A percentile compares a stretch with the other conserved stretches of the same genome.
Evolutionary conservation across 2,113 vertebrate genomes (phyloP).

Genomic region (Zosterops pallidus): DNA sequence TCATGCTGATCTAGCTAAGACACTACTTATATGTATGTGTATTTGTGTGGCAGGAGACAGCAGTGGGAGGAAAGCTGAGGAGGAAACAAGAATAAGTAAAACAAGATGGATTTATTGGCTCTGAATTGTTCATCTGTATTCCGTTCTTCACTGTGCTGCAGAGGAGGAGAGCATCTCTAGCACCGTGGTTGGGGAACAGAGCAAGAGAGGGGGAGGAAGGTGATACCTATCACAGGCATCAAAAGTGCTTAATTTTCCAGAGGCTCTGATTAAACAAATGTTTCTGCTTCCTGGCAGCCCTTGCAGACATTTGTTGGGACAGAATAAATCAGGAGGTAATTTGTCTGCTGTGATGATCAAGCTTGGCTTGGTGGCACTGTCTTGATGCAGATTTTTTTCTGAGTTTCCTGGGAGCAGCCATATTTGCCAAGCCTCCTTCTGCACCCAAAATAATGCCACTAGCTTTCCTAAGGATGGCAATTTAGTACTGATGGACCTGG

Average conservation of each 20-base stretch:
- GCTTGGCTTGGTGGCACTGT: not conserved
- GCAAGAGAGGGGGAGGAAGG: not conserved
- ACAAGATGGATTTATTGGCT: constrained; percentile 29
- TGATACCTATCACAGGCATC: constrained; percentile 48
- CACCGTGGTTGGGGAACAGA: not conserved
- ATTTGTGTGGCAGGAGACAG: constrained; percentile 7
- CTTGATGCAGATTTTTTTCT: not conserved
- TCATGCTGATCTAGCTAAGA: not conserved
- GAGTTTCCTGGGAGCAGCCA: not conserved
- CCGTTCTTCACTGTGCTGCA: constrained; percentile 27
- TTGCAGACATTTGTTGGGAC: constrained; percentile 52
- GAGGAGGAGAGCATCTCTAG: constrained; percentile 30
- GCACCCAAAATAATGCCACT: not conserved
- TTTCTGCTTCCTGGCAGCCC: constrained; percentile 51
- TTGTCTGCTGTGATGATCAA: constrained; percentile 27
- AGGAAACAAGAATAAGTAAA: constrained; percentile 25
- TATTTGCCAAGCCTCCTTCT: not conserved
- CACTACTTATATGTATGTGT: not conserved
- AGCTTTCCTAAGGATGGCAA: not conserved
- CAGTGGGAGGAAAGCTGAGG: constrained; percentile 30
- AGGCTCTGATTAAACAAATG: constrained; percentile 69
- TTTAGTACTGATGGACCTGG: not conserved
- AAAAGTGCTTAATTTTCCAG: constrained; percentile 63
- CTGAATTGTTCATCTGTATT: constrained; percentile 51
- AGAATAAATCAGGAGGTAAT: constrained; percentile 63